Base-by-base conservation (phyloP, 2,888 invertebrate genomes). In the Drosophila phalerata region DNA sequence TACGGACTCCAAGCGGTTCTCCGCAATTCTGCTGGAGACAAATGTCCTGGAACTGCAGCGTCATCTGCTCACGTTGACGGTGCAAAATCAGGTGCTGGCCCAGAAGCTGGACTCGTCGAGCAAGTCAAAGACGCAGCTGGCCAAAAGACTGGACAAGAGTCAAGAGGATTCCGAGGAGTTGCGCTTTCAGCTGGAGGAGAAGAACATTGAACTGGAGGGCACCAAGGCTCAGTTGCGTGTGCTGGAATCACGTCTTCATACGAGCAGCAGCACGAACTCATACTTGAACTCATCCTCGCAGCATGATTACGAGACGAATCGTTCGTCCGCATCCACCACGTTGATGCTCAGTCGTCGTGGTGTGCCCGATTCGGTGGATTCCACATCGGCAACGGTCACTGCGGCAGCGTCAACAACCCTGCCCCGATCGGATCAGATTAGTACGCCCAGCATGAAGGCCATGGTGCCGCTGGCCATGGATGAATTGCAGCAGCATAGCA, bases 21-120 rank as follows among this genome's bases (percentile, higher is more conserved):
- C 96, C 89, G 97, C 97, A 93, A 97, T 97, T 93, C 94, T 97
- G 89, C 94, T 94, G 88, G 97, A 97, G 94, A 95, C 95, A 85
- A 96, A 96, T 93, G 95, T 96, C 66, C 93, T 97, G 81, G 96
- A 97, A 93, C 94, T 97, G 90, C 97, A 97, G 93, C 95, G 97
- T 85, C 97, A 97, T 93, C 94, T 97, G 77, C 95, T 97, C 79
- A 96, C 95, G 34, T 94, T 96, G 87, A 96, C 96, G 91, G 96
- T 96, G 91, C 96, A 96, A 92, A 97, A 97, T 94, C 96, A 97
- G 95, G 95, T 95, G 91, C 93, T 96, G 87, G 94, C 95, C 90
- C 95, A 96, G 89, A 95, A 95, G 92, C 92, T 97, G 89, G 95
- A 95, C 81, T 95, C 95, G 75, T 94, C 95, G 77, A 94, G 95